Evolutionary conservation across 2,113 vertebrate genomes (phyloP).

Genomic region (Halichoeres trimaculatus): DNA sequence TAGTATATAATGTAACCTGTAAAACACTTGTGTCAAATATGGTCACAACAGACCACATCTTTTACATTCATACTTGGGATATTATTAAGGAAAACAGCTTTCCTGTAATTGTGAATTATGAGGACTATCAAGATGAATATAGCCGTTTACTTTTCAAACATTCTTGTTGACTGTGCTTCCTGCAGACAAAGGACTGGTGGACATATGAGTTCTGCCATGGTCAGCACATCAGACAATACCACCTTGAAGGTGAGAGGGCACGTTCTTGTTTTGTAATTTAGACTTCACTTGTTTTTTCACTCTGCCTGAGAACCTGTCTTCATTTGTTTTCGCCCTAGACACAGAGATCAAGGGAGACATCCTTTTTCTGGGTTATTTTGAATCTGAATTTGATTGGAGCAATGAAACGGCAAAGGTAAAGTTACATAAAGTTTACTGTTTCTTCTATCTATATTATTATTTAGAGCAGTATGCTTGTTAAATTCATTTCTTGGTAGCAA

Average conservation of each 20-base stretch:
- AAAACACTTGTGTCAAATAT: too few species aligned
- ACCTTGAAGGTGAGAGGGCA: constrained; percentile 87
- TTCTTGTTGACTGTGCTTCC: too few species aligned
- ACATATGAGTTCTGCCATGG: constrained; percentile 95
- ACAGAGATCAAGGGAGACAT: constrained; percentile 93
- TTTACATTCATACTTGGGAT: too few species aligned
- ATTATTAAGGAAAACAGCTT: too few species aligned
- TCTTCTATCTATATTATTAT: too few species aligned
- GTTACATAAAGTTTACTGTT: not conserved
- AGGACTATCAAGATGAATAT: too few species aligned
- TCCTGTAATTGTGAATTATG: too few species aligned
- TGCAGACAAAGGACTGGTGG: constrained; percentile 98
- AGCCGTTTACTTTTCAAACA: too few species aligned
- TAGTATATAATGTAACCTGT: not conserved
- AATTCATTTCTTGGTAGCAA: too few species aligned
- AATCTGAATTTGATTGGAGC: constrained; percentile 92
- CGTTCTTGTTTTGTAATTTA: not conserved
- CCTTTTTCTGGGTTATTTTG: constrained; percentile 91
- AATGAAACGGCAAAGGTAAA: constrained; percentile 92
- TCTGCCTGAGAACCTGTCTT: not conserved
- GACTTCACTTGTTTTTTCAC: not conserved
- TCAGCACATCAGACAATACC: constrained; percentile 93
- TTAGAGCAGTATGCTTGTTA: too few species aligned
- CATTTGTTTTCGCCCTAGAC: constrained; percentile 79
- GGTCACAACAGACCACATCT: not conserved